Conservation (phyloP, 2,113 vertebrate species). For the Orcinus orca region DNA sequence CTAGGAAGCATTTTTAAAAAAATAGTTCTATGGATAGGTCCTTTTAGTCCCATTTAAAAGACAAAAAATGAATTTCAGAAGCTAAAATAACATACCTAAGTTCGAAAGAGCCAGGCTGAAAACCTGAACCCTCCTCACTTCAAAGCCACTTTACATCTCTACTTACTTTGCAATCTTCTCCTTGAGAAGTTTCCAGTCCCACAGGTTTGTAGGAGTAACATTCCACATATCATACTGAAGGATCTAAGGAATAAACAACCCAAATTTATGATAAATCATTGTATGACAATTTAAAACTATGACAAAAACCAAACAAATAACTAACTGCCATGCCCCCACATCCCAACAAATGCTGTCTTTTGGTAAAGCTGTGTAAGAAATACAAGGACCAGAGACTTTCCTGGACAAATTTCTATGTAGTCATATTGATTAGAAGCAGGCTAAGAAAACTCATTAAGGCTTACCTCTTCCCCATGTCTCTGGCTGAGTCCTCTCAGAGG, state of each 20-base stretch:
- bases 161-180: conserved; percentile 95
- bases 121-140: neutral
- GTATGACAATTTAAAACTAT: conserved; percentile 13
- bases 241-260: conserved; percentile 82
- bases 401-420: neutral
- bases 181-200: conserved; percentile 93
- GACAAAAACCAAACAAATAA: neutral
- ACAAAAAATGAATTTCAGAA: neutral
- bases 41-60: conserved; percentile 5
- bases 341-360: neutral
- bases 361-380: neutral
- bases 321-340: neutral
- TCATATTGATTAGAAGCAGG: neutral
- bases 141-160: neutral
- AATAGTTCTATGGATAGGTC: neutral
- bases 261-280: neutral
- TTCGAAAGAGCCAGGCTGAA: conserved; percentile 2
- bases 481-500: neutral
- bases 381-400: neutral
- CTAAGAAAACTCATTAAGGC: neutral
- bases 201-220: conserved; percentile 90
- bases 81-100: neutral
- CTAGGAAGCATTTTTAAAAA: conserved; percentile 10
- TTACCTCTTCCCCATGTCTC: neutral
- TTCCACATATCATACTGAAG: conserved; percentile 98